Conservation (phyloP, 2,113 vertebrate species). For the Cephalophus harveyi region DNA sequence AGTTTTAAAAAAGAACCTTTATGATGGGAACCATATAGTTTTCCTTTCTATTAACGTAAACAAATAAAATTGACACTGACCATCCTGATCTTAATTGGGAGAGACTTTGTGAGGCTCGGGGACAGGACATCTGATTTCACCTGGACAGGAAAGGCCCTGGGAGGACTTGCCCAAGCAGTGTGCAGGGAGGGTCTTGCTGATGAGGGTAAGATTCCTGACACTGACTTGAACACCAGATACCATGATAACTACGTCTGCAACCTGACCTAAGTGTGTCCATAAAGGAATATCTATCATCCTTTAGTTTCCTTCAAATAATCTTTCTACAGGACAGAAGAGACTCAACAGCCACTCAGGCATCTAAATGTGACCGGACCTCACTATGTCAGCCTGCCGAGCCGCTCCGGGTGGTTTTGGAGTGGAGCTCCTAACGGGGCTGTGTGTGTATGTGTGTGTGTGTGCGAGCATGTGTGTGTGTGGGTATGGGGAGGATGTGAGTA, state of each 20-base stretch:
- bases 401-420: background rate
- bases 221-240: too few species aligned
- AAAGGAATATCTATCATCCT: background rate
- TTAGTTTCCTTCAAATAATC: background rate
- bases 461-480: too few species aligned
- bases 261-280: background rate
- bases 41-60: background rate
- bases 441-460: too few species aligned
- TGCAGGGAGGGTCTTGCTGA: background rate
- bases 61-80: background rate
- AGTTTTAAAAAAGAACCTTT: background rate
- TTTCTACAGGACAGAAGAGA: background rate
- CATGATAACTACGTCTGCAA: background rate
- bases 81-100: background rate
- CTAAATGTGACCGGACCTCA: background rate
- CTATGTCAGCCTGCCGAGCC: background rate
- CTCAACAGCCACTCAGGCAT: background rate
- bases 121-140: background rate
- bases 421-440: rapidly evolving
- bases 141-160: background rate
- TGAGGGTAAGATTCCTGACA: background rate
- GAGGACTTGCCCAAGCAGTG: too few species aligned
- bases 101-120: background rate
- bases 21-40: background rate
- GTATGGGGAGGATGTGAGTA: too few species aligned